These are phyloP conservation scores for Morinoia aosen DNA, from an alignment of 2,888 invertebrate genomes.

Conservation along the genomic window DNA sequence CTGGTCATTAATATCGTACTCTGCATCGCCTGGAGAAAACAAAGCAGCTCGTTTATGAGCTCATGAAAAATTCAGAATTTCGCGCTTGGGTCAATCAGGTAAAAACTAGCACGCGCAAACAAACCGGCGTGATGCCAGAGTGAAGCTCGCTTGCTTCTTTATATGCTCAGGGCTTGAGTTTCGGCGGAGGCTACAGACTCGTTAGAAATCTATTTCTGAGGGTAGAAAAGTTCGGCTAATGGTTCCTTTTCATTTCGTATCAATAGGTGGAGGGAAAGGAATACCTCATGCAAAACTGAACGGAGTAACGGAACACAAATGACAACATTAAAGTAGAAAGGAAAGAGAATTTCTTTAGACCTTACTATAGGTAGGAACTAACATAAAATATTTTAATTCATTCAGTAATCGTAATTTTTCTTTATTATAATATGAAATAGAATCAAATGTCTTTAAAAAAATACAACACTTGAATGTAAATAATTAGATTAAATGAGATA, in stretches of 20 bases:
- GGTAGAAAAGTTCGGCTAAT: not conserved
- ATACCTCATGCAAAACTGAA: not conserved
- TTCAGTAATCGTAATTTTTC: not conserved
- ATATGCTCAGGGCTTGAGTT: not conserved
- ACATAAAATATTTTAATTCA: not conserved
- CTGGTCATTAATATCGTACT: not conserved
- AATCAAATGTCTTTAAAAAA: not conserved
- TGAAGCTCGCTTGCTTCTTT: not conserved
- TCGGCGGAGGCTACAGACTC: not conserved
- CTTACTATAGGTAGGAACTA: not conserved
- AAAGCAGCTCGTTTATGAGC: slow-evolving; percentile 16
- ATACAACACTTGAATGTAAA: not conserved
- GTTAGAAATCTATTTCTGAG: not conserved
- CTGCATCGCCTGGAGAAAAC: not conserved
- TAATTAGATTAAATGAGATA: not conserved
- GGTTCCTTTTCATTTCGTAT: not conserved
- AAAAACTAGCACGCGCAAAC: not conserved
- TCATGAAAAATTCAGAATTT: slow-evolving; percentile 12
- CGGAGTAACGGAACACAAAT: not conserved
- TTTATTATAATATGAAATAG: not conserved
- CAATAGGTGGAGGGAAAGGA: not conserved
- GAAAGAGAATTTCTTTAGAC: not conserved
- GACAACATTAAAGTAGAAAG: not conserved
- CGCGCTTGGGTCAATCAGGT: not conserved
- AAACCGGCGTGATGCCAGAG: not conserved